Evolutionary conservation across 2,113 vertebrate species (phyloP).

Genomic region (Chlorocebus sabaeus): DNA sequence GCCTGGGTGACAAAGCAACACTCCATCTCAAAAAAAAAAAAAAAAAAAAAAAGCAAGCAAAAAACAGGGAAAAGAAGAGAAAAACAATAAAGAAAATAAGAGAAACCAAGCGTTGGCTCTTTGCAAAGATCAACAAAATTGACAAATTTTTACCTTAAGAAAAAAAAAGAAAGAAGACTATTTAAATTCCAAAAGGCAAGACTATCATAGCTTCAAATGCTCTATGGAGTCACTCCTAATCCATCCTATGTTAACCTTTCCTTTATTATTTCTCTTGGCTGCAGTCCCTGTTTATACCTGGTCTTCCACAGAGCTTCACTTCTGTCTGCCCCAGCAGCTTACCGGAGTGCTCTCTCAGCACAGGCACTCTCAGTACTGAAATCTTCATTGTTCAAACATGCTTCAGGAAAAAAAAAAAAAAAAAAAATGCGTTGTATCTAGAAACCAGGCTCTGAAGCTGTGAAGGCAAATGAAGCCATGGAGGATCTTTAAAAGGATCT

Average conservation of each 20-base stretch:
- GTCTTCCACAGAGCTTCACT: neutral
- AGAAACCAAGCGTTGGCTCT: neutral
- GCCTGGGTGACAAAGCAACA: too few relatives aligned
- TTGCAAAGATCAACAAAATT: neutral
- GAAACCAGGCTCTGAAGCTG: neutral
- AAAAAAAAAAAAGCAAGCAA: neutral
- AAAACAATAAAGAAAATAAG: neutral
- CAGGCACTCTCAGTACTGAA: neutral
- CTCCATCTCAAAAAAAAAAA: too few relatives aligned
- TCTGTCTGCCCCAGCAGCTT: neutral
- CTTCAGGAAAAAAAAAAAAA: too few relatives aligned
- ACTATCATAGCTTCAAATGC: neutral
- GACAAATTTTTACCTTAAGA: neutral
- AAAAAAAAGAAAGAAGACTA: neutral
- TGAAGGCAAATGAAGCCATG: neutral
- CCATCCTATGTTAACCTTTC: neutral
- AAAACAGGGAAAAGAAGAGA: neutral
- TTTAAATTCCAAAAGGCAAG: neutral
- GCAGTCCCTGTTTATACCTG: neutral
- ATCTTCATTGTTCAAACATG: too few relatives aligned
- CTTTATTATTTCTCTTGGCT: neutral
- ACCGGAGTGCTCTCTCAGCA: neutral
- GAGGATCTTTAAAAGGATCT: neutral
- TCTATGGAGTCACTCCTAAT: neutral
- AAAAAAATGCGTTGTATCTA: neutral